Base-by-base conservation (phyloP, 1,140 invertebrate genomes). In the Drosophila ogumai region DNA sequence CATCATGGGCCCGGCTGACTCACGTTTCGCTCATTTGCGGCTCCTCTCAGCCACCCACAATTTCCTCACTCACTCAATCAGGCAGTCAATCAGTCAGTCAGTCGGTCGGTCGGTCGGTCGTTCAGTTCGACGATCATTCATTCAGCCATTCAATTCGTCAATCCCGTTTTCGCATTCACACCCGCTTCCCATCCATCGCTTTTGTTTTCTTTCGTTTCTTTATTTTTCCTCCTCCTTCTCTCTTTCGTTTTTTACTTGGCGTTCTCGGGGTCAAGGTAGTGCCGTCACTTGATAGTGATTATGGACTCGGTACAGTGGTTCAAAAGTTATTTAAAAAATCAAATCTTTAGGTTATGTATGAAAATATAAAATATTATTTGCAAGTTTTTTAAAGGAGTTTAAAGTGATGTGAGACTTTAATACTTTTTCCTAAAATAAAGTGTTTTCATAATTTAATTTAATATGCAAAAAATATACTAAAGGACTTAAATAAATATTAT, bases 1-100 rank as follows among this genome's bases (percentile, higher is more conserved):
- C 68, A 66, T 69, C 74, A 46, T 49, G 49, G 76, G 47, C 65
- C 50, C 28, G 46, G 31, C 58, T 69, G 75, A 79, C 72, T 88
- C 85, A 88, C 85, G 85, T 90, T 88, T 85, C 57, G 66, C 78
- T 85, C 85, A 81, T 90, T 87, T 88, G 63, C 75, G 60, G 82
- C 44, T 66, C 58, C 68, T 61, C 63, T 49, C 63, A 44, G 60
- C 74, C 68, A 73, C 50, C 72, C 59, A 75, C 31, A 43, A 59
- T 52, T 61, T 57, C 57, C 44, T 49, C 25, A 34, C 34, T 47
- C 72, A 47, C 32, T 34, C 55, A 46, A 5, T 31, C 43, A 57
- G 15, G 49, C 22, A 36, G 32, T 46, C 69, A 41, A 32, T 32
- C 54, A 34, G 8, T 34, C 43, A 46, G 10, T 65, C 52, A 28